phyloP scores from a whole-genome alignment of 2,888 invertebrate species.

The Stenchaetothrips biformis region DNA sequence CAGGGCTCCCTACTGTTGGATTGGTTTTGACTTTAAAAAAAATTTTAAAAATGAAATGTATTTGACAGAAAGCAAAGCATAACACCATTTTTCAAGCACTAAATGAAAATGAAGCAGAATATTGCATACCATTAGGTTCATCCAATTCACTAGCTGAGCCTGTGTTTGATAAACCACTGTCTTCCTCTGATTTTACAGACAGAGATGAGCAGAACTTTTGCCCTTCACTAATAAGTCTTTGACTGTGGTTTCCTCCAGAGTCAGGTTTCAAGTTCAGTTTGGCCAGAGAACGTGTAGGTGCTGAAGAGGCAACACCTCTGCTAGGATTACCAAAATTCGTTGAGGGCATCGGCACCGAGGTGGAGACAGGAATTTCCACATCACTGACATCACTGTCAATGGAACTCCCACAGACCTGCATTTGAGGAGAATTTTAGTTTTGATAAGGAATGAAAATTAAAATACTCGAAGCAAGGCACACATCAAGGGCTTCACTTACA shows the following conservation, averaged over 20 bases:
- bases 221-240: background rate
- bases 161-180: background rate
- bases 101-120: background rate
- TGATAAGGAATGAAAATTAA: background rate
- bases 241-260: background rate
- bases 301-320: background rate
- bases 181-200: background rate
- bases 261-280: background rate
- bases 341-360: background rate
- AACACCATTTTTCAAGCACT: background rate
- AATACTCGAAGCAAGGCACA: too few relatives aligned
- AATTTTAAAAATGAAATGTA: background rate
- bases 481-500: too few relatives aligned
- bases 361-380: background rate
- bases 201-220: background rate
- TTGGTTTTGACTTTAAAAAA: slow-evolving; percentile 45
- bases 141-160: background rate
- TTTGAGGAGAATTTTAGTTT: background rate
- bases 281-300: background rate
- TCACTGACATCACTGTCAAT: background rate
- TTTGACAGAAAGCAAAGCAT: background rate
- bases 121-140: background rate
- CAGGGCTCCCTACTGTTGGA: slow-evolving; percentile 81
- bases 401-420: background rate
- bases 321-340: background rate